Percentiles rank a stretch among this genome's conserved stretches.
These are phyloP conservation scores for Propithecus perrieri DNA, from an alignment of 2,797 vertebrate genomes.

Conservation along the genomic window DNA sequence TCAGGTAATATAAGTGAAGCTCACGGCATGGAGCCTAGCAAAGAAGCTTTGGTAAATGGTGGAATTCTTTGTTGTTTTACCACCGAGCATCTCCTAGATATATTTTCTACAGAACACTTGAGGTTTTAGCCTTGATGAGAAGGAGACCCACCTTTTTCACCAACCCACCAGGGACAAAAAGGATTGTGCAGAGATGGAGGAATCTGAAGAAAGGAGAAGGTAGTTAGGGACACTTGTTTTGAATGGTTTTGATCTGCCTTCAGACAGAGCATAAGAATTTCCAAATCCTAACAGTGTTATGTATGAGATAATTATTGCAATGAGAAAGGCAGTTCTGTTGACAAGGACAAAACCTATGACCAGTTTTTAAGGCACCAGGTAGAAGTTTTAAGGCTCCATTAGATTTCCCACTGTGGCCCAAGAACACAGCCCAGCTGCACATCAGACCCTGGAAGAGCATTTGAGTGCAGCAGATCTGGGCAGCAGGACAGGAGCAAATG, in stretches of 20 bases:
- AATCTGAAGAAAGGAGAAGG: not conserved
- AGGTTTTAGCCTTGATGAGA: not conserved
- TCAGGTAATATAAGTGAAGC: not conserved
- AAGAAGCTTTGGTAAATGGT: not conserved
- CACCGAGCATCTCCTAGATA: not conserved
- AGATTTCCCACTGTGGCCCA: not conserved
- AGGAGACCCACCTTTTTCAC: not conserved
- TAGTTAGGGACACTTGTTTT: not conserved
- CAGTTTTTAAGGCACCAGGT: not conserved
- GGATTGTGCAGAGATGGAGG: not conserved
- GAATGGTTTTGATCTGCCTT: not conserved
- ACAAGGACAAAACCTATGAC: not conserved
- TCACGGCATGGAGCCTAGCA: not conserved
- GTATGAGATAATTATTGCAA: not conserved
- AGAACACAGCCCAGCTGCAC: not conserved
- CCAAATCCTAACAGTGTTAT: not conserved
- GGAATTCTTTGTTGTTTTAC: not conserved
- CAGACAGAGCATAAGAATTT: not conserved
- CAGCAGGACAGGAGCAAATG: not conserved
- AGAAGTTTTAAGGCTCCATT: not conserved
- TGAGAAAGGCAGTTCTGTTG: not conserved
- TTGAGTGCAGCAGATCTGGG: not conserved
- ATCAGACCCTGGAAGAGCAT: not conserved
- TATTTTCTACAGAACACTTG: not conserved
- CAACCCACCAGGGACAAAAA: not conserved